These are phyloP conservation scores for Microctonus hyperodae DNA, from an alignment of 2,888 invertebrate genomes.

Conservation along the genomic window DNA sequence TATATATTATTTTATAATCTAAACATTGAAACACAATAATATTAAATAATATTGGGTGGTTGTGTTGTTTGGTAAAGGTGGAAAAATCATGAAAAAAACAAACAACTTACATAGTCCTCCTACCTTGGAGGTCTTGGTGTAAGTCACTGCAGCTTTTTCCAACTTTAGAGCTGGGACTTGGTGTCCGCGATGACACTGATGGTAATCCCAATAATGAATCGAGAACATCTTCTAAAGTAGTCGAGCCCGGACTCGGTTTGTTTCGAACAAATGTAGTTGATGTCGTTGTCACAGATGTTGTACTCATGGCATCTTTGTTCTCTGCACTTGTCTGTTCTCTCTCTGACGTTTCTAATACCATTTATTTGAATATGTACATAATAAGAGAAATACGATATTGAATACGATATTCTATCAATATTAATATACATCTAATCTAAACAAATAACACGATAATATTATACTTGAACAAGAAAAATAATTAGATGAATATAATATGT, in stretches of 20 bases:
- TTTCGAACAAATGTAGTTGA: slow-evolving; percentile 57
- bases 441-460: neutral
- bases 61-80: neutral
- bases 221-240: slow-evolving; percentile 92
- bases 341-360: slow-evolving; percentile 53
- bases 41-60: slow-evolving; percentile 5
- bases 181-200: slow-evolving; percentile 76
- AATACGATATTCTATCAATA: neutral
- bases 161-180: slow-evolving; percentile 70
- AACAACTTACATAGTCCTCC: slow-evolving; percentile 82
- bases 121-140: slow-evolving; percentile 69
- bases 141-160: slow-evolving; percentile 62
- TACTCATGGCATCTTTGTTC: slow-evolving; percentile 59
- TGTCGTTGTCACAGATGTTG: slow-evolving; percentile 4
- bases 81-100: slow-evolving; percentile 38
- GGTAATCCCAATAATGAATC: slow-evolving; percentile 90
- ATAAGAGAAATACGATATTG: neutral
- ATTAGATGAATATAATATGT: neutral
- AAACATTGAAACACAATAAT: slow-evolving; percentile 14
- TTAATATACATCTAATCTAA: neutral
- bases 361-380: neutral
- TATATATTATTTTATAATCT: neutral
- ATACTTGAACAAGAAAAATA: neutral
- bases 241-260: slow-evolving; percentile 72
- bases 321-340: slow-evolving; percentile 46